These are phyloP conservation scores for Epinephelus malabaricus DNA, from an alignment of 2,797 vertebrate species.

Conservation along the genomic window DNA sequence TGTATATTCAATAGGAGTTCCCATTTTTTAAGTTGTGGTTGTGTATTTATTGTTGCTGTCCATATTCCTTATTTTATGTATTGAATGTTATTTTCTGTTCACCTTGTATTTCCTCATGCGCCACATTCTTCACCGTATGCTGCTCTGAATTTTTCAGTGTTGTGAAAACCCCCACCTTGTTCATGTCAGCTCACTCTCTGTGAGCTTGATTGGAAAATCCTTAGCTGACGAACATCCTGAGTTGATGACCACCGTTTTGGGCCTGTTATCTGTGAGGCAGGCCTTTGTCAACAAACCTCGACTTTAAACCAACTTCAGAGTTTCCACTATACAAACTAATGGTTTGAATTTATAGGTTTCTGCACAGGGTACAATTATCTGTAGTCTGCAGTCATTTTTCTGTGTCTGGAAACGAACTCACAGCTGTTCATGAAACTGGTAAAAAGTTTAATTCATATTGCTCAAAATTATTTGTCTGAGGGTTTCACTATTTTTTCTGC, in stretches of 20 bases:
- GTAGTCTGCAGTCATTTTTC: slow-evolving; percentile 1
- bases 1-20: not conserved
- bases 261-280: slow-evolving; percentile 1
- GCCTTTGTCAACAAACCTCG: slow-evolving; percentile 6
- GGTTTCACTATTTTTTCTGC: no score
- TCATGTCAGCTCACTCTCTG: not conserved
- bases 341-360: not conserved
- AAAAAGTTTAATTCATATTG: not conserved
- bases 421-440: not conserved
- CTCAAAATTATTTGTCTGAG: not conserved
- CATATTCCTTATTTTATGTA: not conserved
- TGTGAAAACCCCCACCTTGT: not conserved
- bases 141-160: not conserved
- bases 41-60: not conserved
- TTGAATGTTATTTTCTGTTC: no score
- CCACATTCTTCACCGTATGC: not conserved
- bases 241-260: not conserved
- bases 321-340: not conserved
- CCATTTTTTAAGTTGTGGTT: not conserved
- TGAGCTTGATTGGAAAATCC: not conserved
- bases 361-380: not conserved
- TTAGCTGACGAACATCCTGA: not conserved
- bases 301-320: not conserved
- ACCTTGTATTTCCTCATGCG: not conserved
- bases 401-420: not conserved